Evolutionary conservation across 2,888 invertebrate genomes (phyloP).

Genomic region (Dinocampus coccinellae): DNA sequence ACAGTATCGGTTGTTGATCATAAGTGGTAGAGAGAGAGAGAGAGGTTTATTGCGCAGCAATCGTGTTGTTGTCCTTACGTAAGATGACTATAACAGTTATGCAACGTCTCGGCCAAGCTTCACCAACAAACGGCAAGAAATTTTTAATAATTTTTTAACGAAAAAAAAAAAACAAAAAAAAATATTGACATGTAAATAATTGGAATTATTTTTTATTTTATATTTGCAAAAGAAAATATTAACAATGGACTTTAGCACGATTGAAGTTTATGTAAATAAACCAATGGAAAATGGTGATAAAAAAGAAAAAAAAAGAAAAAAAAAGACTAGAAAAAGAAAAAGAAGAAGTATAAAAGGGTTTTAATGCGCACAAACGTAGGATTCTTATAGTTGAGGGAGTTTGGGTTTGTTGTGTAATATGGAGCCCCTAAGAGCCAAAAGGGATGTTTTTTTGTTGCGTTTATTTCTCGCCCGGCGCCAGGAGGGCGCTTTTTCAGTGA

Average conservation of each 20-base stretch:
- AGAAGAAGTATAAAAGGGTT: constrained; percentile 24
- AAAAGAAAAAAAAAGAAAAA: neutral
- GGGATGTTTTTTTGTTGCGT: constrained; percentile 56
- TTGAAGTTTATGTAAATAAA: constrained; percentile 35
- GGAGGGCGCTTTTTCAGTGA: constrained; percentile 57
- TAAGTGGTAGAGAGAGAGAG: constrained; percentile 23
- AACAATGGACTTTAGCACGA: constrained; percentile 29
- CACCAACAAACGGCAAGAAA: neutral
- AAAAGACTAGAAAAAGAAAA: constrained; percentile 1
- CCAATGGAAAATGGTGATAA: no score
- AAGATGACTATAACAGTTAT: constrained; percentile 29
- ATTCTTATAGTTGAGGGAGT: constrained; percentile 19
- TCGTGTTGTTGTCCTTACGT: constrained; percentile 28
- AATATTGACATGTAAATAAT: neutral
- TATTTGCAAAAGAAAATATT: constrained; percentile 20
- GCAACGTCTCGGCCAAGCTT: constrained; percentile 12
- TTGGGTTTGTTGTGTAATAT: constrained; percentile 15
- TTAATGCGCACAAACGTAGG: constrained; percentile 1
- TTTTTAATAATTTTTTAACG: neutral
- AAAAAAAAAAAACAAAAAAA: neutral
- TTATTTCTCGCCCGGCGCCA: constrained; percentile 56
- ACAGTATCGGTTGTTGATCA: constrained; percentile 24
- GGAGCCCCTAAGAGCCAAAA: constrained; percentile 45
- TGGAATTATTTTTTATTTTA: no score
- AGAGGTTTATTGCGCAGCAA: constrained; percentile 43